Base-by-base conservation (phyloP, 2,113 vertebrate species). In the Microtus ochrogaster region DNA sequence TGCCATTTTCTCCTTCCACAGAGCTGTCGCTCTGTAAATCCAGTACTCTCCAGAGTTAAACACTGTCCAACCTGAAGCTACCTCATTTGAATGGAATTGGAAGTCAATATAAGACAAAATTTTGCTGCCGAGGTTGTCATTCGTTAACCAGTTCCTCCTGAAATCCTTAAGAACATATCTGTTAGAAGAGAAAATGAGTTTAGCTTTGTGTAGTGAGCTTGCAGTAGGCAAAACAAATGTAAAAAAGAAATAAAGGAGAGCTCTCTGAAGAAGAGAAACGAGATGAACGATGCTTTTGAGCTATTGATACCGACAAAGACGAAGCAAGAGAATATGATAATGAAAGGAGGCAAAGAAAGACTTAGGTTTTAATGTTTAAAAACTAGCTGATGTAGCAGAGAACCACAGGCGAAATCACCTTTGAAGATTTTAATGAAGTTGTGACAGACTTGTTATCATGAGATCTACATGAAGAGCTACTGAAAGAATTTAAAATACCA, bases 211-310 rank as follows among this genome's bases (percentile, higher is more conserved):
- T 98, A 97, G 98, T 26, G 99, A 99, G 5, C 97, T 99, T 74
- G 94, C 97, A 7, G 98, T 98, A 65, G 99, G 99, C 92, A 99
- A 99, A 98, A 98, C 95, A 74, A 99, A 99, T 83, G 58, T 9
- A 7, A 95, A 98, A 98, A 17, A 99, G 99, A 98, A 99, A 99
- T 97, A 99, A 98, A 99, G 98, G 98, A 98, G 99, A 99, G 96
- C 98, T 99, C 17, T 99, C 98, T 11, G 99, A 99, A 91, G 99
- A 99, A 44, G 99, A 99, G 98, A 99, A 99, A 88, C 99, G 99
- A 99, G 98, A 99, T 99, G 97, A 99, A 99, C 98, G 99, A 99
- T 98, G 99, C 99, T 4, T 99, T 99, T 97, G 99, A 99, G 73
- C 96, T 99, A 74, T 99, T 92, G 99, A 99, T 97, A 99, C 99